phyloP scores from a whole-genome alignment of 2,888 invertebrate species.

The Chalcis sispes region DNA sequence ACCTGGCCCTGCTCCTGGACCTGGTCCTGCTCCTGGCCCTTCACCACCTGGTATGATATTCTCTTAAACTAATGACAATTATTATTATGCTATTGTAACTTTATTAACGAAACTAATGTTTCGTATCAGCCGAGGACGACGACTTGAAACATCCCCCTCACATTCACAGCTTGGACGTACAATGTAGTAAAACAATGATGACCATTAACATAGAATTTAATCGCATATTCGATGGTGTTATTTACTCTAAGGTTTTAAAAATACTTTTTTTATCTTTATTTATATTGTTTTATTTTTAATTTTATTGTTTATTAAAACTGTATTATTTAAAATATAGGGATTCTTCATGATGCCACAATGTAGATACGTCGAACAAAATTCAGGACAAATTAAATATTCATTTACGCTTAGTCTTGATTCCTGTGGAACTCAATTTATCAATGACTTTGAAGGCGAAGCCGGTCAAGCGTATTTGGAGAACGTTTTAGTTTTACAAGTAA shows the following conservation, averaged over 20 bases:
- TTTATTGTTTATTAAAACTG: background rate
- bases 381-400: constrained; percentile 82
- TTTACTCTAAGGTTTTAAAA: constrained; percentile 83
- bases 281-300: background rate
- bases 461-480: constrained; percentile 89
- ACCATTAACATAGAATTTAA: constrained; percentile 88
- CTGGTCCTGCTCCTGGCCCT: constrained; percentile 29
- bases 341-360: constrained; percentile 83
- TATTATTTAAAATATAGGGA: constrained; percentile 75
- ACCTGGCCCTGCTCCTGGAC: constrained; percentile 43
- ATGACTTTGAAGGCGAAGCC: constrained; percentile 84
- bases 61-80: background rate
- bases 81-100: background rate
- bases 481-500: constrained; percentile 81
- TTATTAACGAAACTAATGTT: too few relatives aligned
- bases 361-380: constrained; percentile 84
- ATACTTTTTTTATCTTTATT: background rate
- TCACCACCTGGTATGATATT: background rate
- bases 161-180: constrained; percentile 85
- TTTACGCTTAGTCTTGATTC: constrained; percentile 86
- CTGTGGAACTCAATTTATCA: constrained; percentile 88
- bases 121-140: too few relatives aligned
- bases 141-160: constrained; percentile 85
- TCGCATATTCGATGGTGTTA: constrained; percentile 85
- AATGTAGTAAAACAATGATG: constrained; percentile 90